Evolutionary conservation across 2,888 invertebrate species (phyloP).

Genomic region (Drosophila anomalata): DNA sequence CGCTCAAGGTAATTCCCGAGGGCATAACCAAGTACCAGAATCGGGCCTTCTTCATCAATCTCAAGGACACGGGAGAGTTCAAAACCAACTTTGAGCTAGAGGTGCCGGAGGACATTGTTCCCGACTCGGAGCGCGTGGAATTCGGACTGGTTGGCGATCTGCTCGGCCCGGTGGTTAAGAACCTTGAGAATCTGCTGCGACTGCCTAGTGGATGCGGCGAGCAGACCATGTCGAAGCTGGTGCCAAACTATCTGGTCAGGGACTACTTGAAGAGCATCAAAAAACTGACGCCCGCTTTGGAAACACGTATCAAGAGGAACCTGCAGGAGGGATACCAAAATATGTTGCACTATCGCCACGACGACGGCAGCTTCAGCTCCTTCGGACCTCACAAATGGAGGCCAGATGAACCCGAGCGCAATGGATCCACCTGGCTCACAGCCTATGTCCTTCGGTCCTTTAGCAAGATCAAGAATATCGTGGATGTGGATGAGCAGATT

Average conservation of each 20-base stretch:
- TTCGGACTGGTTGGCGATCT: constrained; percentile 87
- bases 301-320: constrained; percentile 85
- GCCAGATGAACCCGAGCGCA: constrained; percentile 82
- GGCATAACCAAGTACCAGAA: constrained; percentile 90
- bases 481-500: constrained; percentile 88
- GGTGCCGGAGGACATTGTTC: constrained; percentile 89
- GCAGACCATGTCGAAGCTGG: constrained; percentile 89
- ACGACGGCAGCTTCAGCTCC: constrained; percentile 95
- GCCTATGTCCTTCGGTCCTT: constrained; percentile 92
- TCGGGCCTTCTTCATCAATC: constrained; percentile 89
- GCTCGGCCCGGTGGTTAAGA: constrained; percentile 86
- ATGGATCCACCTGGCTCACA: constrained; percentile 92
- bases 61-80: constrained; percentile 86
- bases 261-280: constrained; percentile 90
- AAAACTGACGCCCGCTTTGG: constrained; percentile 88
- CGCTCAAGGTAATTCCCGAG: constrained; percentile 91
- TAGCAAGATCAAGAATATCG: constrained; percentile 87
- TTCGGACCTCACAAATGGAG: constrained; percentile 86
- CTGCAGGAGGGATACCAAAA: constrained; percentile 96
- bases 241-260: constrained; percentile 89
- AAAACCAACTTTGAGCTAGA: constrained; percentile 89
- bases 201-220: constrained; percentile 90
- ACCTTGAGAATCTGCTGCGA: constrained; percentile 86
- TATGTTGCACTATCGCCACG: constrained; percentile 92
- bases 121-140: constrained; percentile 86